A percentile compares a stretch with the other conserved stretches of the same genome.
Evolutionary conservation across 2,888 invertebrate species (phyloP).

Genomic region (Ditula angustiorana): DNA sequence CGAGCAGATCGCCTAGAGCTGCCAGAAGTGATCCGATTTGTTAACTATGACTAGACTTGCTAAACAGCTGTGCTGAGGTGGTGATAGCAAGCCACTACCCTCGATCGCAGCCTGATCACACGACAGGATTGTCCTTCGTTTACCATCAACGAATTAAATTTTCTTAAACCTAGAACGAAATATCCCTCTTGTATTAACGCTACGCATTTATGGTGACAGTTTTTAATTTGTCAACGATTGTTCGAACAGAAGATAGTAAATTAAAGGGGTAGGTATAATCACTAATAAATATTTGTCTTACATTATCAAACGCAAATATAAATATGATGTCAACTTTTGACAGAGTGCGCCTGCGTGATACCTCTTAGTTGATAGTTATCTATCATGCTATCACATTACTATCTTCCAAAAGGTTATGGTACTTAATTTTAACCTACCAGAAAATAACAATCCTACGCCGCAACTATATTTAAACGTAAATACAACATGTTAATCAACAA

Average conservation of each 20-base stretch:
- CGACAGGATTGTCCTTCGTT: too few relatives aligned
- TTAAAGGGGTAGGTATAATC: not conserved
- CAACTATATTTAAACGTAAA: not conserved
- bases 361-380: too few relatives aligned
- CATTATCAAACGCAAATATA: not conserved
- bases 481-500: not conserved
- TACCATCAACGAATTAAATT: too few relatives aligned
- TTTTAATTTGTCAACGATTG: not conserved
- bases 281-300: not conserved
- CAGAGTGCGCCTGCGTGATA: not conserved
- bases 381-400: not conserved
- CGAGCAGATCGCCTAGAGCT: too few relatives aligned
- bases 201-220: too few relatives aligned
- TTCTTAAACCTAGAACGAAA: too few relatives aligned
- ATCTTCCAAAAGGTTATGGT: not conserved
- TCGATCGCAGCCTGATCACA: too few relatives aligned
- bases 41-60: too few relatives aligned
- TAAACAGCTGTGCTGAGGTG: too few relatives aligned
- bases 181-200: too few relatives aligned
- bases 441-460: not conserved
- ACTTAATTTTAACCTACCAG: not conserved
- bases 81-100: too few relatives aligned
- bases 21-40: too few relatives aligned
- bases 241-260: not conserved
- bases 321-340: slow-evolving; percentile 4